Percentiles rank a stretch among this genome's conserved stretches.
These are phyloP conservation scores for Sarcophaga variegata DNA, from an alignment of 2,888 invertebrate genomes.

Conservation along the genomic window DNA sequence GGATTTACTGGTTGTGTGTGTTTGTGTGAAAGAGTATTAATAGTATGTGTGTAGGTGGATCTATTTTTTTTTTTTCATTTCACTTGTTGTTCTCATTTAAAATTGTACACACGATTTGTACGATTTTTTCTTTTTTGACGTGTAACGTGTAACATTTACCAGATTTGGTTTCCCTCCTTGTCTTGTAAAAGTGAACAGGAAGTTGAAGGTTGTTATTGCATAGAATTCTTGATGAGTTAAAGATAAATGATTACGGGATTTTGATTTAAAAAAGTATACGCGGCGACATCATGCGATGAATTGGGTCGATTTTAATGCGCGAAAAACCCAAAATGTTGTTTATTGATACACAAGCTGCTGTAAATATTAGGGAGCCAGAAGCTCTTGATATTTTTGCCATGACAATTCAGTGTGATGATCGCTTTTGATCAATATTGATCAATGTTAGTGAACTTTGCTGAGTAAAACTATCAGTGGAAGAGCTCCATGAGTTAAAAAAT, in stretches of 20 bases:
- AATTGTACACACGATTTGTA: constrained; percentile 56
- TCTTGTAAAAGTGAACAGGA: background rate
- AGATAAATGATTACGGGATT: background rate
- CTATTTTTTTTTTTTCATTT: background rate
- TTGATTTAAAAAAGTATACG: too few relatives aligned
- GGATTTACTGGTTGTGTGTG: background rate
- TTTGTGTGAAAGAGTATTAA: background rate
- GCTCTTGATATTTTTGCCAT: too few relatives aligned
- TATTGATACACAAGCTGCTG: too few relatives aligned
- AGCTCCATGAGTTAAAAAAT: too few relatives aligned
- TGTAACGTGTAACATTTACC: constrained; percentile 44
- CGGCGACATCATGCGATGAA: too few relatives aligned
- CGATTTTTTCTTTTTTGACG: constrained; percentile 14
- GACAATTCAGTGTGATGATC: too few relatives aligned
- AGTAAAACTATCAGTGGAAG: too few relatives aligned
- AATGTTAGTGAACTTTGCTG: too few relatives aligned
- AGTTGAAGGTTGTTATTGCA: background rate
- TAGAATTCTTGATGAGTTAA: background rate
- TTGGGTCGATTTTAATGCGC: too few relatives aligned
- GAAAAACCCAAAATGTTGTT: too few relatives aligned
- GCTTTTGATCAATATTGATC: too few relatives aligned
- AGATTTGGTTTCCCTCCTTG: background rate
- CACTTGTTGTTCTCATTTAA: constrained; percentile 43
- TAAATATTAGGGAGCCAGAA: too few relatives aligned
- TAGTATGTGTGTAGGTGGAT: background rate